Percentiles rank a stretch among this genome's conserved stretches.
These are phyloP conservation scores for Harpalus rubripes DNA, from an alignment of 2,888 invertebrate species.

Conservation along the genomic window DNA sequence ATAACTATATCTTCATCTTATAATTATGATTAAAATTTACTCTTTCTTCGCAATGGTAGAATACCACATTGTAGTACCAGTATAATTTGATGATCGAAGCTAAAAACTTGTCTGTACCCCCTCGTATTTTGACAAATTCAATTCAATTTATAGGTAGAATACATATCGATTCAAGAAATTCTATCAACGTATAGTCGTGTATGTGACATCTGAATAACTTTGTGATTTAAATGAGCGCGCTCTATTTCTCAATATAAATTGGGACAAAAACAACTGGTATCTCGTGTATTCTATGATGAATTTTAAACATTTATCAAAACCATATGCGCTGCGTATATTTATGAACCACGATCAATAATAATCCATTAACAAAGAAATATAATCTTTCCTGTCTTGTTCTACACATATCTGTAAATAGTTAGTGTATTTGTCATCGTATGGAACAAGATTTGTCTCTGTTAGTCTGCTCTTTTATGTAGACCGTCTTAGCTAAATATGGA, in stretches of 20 bases:
- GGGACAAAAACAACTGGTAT: slow-evolving; percentile 2
- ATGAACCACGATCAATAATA: slow-evolving; percentile 21
- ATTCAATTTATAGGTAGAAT: neutral
- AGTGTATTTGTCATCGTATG: slow-evolving; percentile 32
- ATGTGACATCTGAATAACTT: slow-evolving; percentile 1
- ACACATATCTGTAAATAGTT: slow-evolving; percentile 51
- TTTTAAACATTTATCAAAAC: neutral
- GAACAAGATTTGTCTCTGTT: slow-evolving; percentile 52
- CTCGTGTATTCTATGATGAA: neutral
- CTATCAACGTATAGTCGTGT: neutral
- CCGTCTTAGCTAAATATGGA: slow-evolving; percentile 55
- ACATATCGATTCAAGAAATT: neutral
- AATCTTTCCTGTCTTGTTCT: slow-evolving; percentile 19
- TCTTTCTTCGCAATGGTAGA: no score
- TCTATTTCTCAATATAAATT: neutral
- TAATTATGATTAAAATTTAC: no score
- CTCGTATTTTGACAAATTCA: no score
- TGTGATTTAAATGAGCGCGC: neutral
- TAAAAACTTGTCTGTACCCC: no score
- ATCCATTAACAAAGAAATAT: slow-evolving; percentile 47
- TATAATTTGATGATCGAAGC: no score
- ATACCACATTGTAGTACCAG: no score
- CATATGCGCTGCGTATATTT: neutral
- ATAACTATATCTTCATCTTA: no score
- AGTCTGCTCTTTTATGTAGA: slow-evolving; percentile 37